Evolutionary conservation across 2,888 invertebrate species (phyloP).

Genomic region (Hydraecia micacea): DNA sequence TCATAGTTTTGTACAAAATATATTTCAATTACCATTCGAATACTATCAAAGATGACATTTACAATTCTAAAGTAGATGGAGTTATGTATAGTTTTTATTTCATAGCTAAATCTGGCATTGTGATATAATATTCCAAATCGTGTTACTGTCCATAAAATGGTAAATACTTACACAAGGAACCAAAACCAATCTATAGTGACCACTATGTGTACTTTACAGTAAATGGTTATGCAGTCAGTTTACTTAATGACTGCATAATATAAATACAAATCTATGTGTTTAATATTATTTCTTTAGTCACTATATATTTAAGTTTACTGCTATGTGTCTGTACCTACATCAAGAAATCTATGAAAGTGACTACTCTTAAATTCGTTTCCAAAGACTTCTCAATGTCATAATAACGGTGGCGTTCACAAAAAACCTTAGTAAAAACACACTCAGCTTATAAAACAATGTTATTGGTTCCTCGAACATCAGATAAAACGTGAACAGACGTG

Average conservation of each 20-base stretch:
- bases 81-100: slow-evolving; percentile 60
- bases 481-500: slow-evolving; percentile 80
- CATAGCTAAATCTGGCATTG: slow-evolving; percentile 66
- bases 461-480: slow-evolving; percentile 80
- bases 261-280: slow-evolving; percentile 70
- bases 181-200: slow-evolving; percentile 65
- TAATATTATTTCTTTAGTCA: slow-evolving; percentile 68
- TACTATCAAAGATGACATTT: slow-evolving; percentile 54
- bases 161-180: slow-evolving; percentile 63
- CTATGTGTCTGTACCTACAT: slow-evolving; percentile 64
- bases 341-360: slow-evolving; percentile 70
- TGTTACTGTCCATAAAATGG: slow-evolving; percentile 54
- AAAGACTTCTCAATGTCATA: slow-evolving; percentile 69
- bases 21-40: slow-evolving; percentile 43
- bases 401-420: slow-evolving; percentile 72
- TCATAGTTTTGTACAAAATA: slow-evolving; percentile 41
- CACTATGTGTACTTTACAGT: slow-evolving; percentile 63
- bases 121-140: slow-evolving; percentile 65
- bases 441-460: slow-evolving; percentile 78
- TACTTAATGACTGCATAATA: slow-evolving; percentile 60
- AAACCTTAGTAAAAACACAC: slow-evolving; percentile 77
- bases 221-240: slow-evolving; percentile 65
- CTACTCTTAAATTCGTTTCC: slow-evolving; percentile 66
- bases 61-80: slow-evolving; percentile 59
- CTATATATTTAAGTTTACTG: slow-evolving; percentile 66